Evolutionary conservation across 2,113 vertebrate genomes (phyloP), one percentile per base, ranked within the genome.

Genomic region (Hylia prasina): DNA sequence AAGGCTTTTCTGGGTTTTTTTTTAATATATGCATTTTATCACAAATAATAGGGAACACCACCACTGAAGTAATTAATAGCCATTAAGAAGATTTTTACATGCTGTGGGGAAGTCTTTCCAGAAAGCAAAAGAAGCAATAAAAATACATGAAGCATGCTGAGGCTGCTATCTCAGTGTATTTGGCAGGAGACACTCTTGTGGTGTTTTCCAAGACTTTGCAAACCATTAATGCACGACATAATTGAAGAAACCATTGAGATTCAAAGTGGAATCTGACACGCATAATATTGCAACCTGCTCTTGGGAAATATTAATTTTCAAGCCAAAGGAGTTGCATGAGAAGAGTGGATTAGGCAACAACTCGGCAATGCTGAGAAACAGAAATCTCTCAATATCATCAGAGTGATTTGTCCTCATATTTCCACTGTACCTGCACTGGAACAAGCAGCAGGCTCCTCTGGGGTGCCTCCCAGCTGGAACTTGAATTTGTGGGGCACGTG

Each of bases 171-270:
- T 63, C 51, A 23, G 13, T n/a, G 21, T 54, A 64, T 54, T 72
- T 42, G 40, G 48, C n/a, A 89, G 44, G 87, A 78, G 21, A 91
- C 35, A 72, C 2, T 27, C 11, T 25, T 51, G 33, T n/a, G 51
- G 35, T 85, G 57, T 39, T 71, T 87, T 75, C 44, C 47, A 85
- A 58, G 28, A 69, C 16, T 64, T 31, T 63, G 27, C 6, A 81
- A 87, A 92, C 14, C 42, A 61, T 58, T 93, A 65, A 83, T 7
- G 23, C 16, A 75, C 69, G 87, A 68, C 72, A 69, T 37, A 91
- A 81, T 13, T 69, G 33, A 85, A 72, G 56, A 89, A 89, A 69
- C 48, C 28, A 65, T 33, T 69, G 30, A 85, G 40, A 93, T 69
- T 90, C 71, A 63, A 6, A 69, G 18, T 58, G 28, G 56, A 65